These are phyloP conservation scores for Remorina albescens DNA, from an alignment of 2,797 vertebrate genomes.

Conservation along the genomic window DNA sequence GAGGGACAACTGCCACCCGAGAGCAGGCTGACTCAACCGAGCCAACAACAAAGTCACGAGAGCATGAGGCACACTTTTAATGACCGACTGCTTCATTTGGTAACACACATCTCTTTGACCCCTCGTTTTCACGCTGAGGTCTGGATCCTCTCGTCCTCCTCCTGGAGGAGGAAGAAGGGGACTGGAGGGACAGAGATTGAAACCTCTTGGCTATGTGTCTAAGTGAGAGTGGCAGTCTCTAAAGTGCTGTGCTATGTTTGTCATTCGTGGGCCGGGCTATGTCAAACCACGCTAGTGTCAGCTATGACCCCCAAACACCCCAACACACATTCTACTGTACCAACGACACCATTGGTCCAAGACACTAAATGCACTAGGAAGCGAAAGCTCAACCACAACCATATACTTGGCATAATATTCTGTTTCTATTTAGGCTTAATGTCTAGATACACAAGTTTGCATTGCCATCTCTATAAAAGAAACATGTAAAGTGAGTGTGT, in stretches of 20 bases:
- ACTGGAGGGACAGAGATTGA: slow-evolving; percentile 53
- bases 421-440: slow-evolving; percentile 62
- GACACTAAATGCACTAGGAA: slow-evolving; percentile 84
- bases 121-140: slow-evolving; percentile 50
- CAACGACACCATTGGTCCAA: slow-evolving; percentile 84
- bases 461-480: slow-evolving; percentile 57
- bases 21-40: slow-evolving; percentile 46
- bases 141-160: slow-evolving; percentile 37
- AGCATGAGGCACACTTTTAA: slow-evolving; percentile 70
- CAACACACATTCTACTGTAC: slow-evolving; percentile 66
- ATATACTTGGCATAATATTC: slow-evolving; percentile 87
- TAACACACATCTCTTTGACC: slow-evolving; percentile 52
- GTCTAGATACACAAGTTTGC: slow-evolving; percentile 63
- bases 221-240: slow-evolving; percentile 81
- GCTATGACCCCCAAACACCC: slow-evolving; percentile 33
- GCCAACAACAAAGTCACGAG: slow-evolving; percentile 51
- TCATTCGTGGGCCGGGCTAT: slow-evolving; percentile 74
- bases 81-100: slow-evolving; percentile 55
- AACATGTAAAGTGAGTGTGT: slow-evolving; percentile 39
- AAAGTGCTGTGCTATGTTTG: slow-evolving; percentile 87
- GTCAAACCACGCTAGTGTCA: slow-evolving; percentile 72
- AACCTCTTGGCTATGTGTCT: slow-evolving; percentile 70
- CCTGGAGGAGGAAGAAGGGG: slow-evolving; percentile 15
- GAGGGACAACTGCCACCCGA: slow-evolving; percentile 30
- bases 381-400: slow-evolving; percentile 82